phyloP scores from a whole-genome alignment of 2,113 vertebrate species.

The Capra hircus region DNA sequence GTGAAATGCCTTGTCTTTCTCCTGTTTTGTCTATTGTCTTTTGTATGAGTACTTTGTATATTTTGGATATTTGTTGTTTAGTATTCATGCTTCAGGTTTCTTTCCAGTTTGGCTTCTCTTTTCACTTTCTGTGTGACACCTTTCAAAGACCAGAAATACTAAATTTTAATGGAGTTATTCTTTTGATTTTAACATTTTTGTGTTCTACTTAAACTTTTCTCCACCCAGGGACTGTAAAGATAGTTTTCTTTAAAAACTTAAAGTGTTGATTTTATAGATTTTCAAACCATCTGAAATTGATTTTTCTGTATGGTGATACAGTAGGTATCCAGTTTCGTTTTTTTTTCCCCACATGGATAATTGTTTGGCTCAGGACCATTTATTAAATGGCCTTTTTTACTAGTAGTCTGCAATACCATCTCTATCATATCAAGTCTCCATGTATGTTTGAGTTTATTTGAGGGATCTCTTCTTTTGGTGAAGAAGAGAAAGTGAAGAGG shows the following conservation, averaged over 20 bases:
- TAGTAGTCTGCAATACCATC: not conserved
- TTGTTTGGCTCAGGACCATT: not conserved
- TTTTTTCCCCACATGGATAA: not conserved
- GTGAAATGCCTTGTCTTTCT: not conserved
- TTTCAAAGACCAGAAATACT: not conserved
- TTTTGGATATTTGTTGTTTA: not conserved
- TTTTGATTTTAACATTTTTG: not conserved
- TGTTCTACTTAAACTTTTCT: constrained; percentile 3
- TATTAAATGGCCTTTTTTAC: not conserved
- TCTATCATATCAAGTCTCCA: not conserved
- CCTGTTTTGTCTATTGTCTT: not conserved
- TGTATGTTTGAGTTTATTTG: not conserved
- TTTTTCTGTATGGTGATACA: not conserved
- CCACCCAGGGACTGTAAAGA: not conserved
- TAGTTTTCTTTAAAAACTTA: constrained; percentile 8
- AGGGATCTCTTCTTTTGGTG: not conserved
- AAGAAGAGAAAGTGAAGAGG: not conserved
- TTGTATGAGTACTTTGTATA: not conserved
- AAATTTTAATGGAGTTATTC: not conserved
- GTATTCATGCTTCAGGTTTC: not conserved
- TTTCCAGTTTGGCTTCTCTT: not conserved
- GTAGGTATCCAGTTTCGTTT: not conserved
- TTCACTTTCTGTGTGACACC: not conserved
- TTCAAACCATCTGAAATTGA: not conserved
- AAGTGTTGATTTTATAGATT: not conserved